A percentile compares a stretch with the other conserved stretches of the same genome.
These are phyloP conservation scores for Tupiocoris notatus DNA, from an alignment of 2,888 invertebrate genomes.

Conservation along the genomic window DNA sequence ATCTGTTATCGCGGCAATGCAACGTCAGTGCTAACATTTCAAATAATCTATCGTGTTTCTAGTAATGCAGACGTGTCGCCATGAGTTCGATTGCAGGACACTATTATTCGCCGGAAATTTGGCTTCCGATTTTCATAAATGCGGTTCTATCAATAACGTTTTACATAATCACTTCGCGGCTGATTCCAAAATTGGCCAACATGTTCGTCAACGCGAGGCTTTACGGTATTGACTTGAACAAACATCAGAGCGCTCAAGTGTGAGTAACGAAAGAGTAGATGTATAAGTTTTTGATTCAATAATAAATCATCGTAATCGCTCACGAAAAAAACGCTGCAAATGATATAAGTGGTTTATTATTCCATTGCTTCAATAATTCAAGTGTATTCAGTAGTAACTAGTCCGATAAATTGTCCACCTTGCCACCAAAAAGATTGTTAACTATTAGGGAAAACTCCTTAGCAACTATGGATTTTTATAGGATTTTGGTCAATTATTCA, in stretches of 20 bases:
- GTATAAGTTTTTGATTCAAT: too few species aligned
- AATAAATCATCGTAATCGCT: too few species aligned
- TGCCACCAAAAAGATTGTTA: too few species aligned
- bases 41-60: background rate
- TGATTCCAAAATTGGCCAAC: slow-evolving; percentile 75
- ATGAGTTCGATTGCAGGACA: background rate
- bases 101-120: slow-evolving; percentile 45
- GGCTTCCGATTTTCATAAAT: slow-evolving; percentile 54
- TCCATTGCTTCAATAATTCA: too few species aligned
- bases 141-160: slow-evolving; percentile 66
- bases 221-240: slow-evolving; percentile 87
- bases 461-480: too few species aligned
- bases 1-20: background rate
- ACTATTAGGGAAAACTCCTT: too few species aligned
- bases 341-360: too few species aligned
- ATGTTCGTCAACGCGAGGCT: slow-evolving; percentile 89
- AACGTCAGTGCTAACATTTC: background rate
- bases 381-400: too few species aligned
- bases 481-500: too few species aligned
- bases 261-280: too few species aligned
- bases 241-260: slow-evolving; percentile 75
- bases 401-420: too few species aligned
- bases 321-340: too few species aligned
- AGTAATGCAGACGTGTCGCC: background rate
- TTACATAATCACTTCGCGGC: slow-evolving; percentile 67